Base-by-base conservation (phyloP, 2,797 vertebrate species). In the Leptodactylus fallax region DNA sequence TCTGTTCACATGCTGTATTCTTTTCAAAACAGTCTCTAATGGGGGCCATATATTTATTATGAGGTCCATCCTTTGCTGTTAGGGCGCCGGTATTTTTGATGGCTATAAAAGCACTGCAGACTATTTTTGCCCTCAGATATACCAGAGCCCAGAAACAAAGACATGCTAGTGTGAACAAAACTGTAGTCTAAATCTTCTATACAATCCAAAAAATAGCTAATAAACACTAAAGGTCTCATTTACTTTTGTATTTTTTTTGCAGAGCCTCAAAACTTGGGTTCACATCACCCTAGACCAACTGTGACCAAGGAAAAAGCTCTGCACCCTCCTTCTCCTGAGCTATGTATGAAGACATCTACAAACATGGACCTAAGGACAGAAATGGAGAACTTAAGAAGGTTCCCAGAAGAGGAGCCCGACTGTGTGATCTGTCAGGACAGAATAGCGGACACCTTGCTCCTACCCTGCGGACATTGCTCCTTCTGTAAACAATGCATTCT, bases 371-470 rank as follows among this genome's bases (percentile, higher is more conserved):
- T 47, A 55, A 21, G 45, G 21, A 6, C 67, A 56, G 23, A 49
- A 14, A 8, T 36, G 19, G 0, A 10, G 9, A 25, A 65, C 53
- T n/a, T 49, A 11, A 45, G 19, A 8, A 13, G 55, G 1, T 76
- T 47, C 45, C 23, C 16, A 63, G 72, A 58, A 27, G 77, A 74
- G 3, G 67, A 65, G 2, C 17, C 63, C 14, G 9, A 11, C 53
- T 89, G 88, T 60, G 76, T 82, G n/a, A 87, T 89, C 53, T 89
- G 88, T 77, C 23, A 45, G 19, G 88, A 86, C 53, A 72, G 49
- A 10, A 8, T 16, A n/a, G 36, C 81, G 4, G 53, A 89, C 85
- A 84, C 81, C 4, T 4, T 84, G 55, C 55, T 89, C 13, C 49
- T 79, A 16, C 88, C 85, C 74, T 89, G 88, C 47, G 11, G 80